These are phyloP conservation scores for Lepas anatifera DNA, from an alignment of 2,888 invertebrate species.

Conservation along the genomic window DNA sequence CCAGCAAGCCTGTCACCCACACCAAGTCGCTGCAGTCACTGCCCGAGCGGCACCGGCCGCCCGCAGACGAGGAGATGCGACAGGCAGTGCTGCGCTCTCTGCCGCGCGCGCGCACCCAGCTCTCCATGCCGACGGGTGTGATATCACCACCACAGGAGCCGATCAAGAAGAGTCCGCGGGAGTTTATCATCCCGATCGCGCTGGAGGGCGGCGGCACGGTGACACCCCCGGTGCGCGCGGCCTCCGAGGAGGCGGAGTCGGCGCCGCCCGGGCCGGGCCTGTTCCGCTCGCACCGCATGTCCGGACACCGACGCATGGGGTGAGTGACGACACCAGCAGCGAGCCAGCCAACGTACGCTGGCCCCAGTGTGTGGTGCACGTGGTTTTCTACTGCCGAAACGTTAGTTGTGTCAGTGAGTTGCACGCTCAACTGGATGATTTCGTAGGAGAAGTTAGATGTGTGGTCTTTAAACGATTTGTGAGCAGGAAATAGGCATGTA, in stretches of 20 bases:
- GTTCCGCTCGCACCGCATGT: not conserved
- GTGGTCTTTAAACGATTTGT: too few species aligned
- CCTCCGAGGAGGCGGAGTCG: not conserved
- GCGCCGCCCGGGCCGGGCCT: not conserved
- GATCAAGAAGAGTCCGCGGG: slow-evolving; percentile 74
- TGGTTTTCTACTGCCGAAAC: too few species aligned
- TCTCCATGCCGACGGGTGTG: slow-evolving; percentile 26
- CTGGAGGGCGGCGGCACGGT: slow-evolving; percentile 80
- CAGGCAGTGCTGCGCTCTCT: slow-evolving; percentile 13
- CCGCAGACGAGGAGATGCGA: not conserved
- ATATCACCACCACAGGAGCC: slow-evolving; percentile 43
- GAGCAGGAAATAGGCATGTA: too few species aligned
- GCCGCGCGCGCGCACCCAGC: slow-evolving; percentile 1
- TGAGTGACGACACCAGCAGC: not conserved
- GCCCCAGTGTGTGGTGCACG: too few species aligned
- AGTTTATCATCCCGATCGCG: slow-evolving; percentile 87
- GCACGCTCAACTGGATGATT: too few species aligned
- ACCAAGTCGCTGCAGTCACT: not conserved
- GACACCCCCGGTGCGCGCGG: slow-evolving; percentile 42
- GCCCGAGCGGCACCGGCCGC: not conserved
- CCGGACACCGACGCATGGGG: slow-evolving; percentile 4
- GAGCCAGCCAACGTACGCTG: too few species aligned
- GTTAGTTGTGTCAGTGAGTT: too few species aligned
- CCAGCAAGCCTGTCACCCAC: not conserved
- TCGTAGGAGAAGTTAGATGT: too few species aligned